These are phyloP conservation scores for Cinclus mexicanus DNA, from an alignment of 2,113 vertebrate species.

Conservation along the genomic window DNA sequence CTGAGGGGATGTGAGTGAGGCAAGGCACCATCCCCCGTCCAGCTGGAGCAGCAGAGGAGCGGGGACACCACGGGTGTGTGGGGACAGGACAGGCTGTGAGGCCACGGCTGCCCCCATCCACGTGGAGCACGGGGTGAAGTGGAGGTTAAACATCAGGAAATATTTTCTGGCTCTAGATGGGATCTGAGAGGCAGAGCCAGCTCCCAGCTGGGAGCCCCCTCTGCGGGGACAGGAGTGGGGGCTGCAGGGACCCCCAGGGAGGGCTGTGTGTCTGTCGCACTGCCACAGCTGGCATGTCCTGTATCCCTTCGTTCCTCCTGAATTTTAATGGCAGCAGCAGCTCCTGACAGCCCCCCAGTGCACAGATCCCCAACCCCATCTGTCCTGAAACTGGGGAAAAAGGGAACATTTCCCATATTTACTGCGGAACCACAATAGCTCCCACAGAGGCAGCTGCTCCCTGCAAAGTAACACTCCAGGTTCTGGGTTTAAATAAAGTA, in stretches of 20 bases:
- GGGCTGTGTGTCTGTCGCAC: not conserved
- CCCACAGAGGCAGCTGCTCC: not conserved
- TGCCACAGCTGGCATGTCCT: accelerated
- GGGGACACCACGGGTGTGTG: accelerated
- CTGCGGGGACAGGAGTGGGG: accelerated
- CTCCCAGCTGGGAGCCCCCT: not conserved
- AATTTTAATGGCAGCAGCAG: not conserved
- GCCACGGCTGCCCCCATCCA: accelerated
- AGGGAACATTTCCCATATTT: not conserved
- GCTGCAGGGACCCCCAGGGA: not conserved
- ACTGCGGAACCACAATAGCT: not conserved
- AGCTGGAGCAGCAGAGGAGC: not conserved
- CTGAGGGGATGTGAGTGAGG: accelerated
- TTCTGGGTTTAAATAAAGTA: not conserved
- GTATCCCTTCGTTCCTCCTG: not conserved
- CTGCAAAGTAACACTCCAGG: accelerated
- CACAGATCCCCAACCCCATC: not conserved
- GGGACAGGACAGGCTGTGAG: not conserved
- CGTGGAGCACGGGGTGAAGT: not conserved
- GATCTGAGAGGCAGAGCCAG: not conserved
- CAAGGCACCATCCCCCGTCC: accelerated
- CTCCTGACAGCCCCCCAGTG: not conserved
- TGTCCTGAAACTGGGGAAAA: not conserved
- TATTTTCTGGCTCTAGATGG: not conserved
- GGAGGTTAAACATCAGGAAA: slow-evolving; percentile 2